Base-by-base conservation (phyloP, 2,113 vertebrate species). In the Salvator merianae region DNA sequence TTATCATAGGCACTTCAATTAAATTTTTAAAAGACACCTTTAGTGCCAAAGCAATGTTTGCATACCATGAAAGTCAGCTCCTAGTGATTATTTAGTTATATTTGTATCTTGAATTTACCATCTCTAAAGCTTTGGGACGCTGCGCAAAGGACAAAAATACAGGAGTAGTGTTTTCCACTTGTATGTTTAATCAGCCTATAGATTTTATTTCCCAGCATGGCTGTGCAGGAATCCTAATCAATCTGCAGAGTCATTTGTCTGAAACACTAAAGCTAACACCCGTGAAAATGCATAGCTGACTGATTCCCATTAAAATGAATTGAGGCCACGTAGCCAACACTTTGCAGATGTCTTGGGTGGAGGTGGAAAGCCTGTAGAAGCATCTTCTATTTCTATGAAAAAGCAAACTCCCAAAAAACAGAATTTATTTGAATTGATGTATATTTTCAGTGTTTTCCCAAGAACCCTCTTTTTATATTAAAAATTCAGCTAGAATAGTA, bases 241-340 rank as follows among this genome's bases (percentile, higher is more conserved):
- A 84, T 78, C 83, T 84, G 65, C 28, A 36, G 13, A 70, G 28
- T 70, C 28, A 84, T 59, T 84, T 84, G 74, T 50, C 66, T 40
- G 47, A 77, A 78, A 77, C 32, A 43, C 50, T 69, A 59, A 59
- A 70, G 55, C 53, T 32, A 84, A 62, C 50, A 63, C 32, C 75
- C n/a, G 22, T 72, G 50, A 84, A 78, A 62, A 84, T 53, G 69
- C 66, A 84, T 43, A 34, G 53, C 13, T 62, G 75, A 78, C 26
- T 28, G 75, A 34, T 34, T 84, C 55, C 69, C 30, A 62, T 62
- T 78, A 70, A 43, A 84, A 75, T 75, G 55, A 65, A 83, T 47
- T n/a, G 53, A 84, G 70, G 74, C 75, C 65, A 68, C 22, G 63
- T 34, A 36, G 43, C 43, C 82, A 77, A 77, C 55, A 55, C 34